Evolutionary conservation across 2,113 vertebrate species (phyloP).

Genomic region (Pelobates fuscus): DNA sequence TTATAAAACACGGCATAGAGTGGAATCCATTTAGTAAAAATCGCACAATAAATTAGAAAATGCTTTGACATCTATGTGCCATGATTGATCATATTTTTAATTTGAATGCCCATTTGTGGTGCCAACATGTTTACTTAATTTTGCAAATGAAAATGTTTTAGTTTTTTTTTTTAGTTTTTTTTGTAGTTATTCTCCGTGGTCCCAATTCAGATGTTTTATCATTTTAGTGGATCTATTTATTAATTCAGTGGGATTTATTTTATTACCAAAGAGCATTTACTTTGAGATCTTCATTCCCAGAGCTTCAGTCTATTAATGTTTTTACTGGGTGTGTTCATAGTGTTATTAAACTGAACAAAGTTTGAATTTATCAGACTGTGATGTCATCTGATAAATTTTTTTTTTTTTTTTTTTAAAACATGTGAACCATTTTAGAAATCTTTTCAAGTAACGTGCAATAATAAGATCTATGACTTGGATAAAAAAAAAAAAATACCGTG

Average conservation of each 20-base stretch:
- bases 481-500: conserved; percentile 19
- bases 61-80: too few relatives aligned
- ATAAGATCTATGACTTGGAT: conserved; percentile 16
- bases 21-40: too few relatives aligned
- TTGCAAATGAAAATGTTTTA: neutral
- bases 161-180: neutral
- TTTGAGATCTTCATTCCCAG: conserved; percentile 6
- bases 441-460: conserved; percentile 55
- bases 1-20: too few relatives aligned
- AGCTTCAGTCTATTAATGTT: conserved; percentile 50
- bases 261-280: conserved; percentile 36
- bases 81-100: neutral
- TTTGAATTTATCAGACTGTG: conserved; percentile 48
- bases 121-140: neutral
- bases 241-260: conserved; percentile 27
- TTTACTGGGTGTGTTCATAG: conserved; percentile 49
- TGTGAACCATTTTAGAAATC: conserved; percentile 48
- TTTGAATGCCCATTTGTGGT: neutral
- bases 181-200: neutral
- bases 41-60: too few relatives aligned
- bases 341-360: conserved; percentile 60
- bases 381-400: too few relatives aligned
- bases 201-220: neutral
- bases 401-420: conserved; percentile 29
- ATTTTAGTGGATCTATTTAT: neutral